Conservation (phyloP, 2,113 vertebrate genomes). For the Tauraco erythrolophus region DNA sequence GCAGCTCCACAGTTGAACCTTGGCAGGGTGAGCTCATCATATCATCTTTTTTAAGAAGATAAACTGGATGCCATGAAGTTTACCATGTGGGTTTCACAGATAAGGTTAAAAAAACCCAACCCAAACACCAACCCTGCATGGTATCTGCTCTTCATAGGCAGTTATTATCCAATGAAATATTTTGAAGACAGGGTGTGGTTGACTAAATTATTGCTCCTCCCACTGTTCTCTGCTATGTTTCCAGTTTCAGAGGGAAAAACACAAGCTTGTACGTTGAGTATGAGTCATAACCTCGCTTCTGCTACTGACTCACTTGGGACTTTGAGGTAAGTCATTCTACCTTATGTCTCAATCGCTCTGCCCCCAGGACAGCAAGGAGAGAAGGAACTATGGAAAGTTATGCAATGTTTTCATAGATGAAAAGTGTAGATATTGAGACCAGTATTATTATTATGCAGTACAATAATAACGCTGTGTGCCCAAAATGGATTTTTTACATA, state of each 20-base stretch:
- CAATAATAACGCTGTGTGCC: not conserved
- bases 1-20: not conserved
- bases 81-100: conserved; percentile 35
- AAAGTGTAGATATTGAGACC: not conserved
- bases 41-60: conserved; percentile 3
- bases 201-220: conserved; percentile 24
- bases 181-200: conserved; percentile 41
- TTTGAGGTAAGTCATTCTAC: conserved; percentile 58
- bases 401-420: not conserved
- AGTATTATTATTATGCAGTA: not conserved
- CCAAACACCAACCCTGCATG: not conserved
- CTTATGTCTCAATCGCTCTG: not conserved
- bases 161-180: conserved; percentile 23
- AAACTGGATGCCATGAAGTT: not conserved
- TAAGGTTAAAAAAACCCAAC: conserved; percentile 4
- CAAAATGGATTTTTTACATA: not conserved
- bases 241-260: conserved; percentile 47
- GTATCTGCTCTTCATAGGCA: not conserved
- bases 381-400: not conserved
- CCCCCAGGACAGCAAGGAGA: not conserved
- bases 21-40: not conserved
- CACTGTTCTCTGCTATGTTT: conserved; percentile 2
- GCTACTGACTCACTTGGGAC: conserved; percentile 44
- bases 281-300: conserved; percentile 52
- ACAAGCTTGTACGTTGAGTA: not conserved